phyloP scores from a whole-genome alignment of 2,888 invertebrate genomes.

The Plagodis pulveraria region DNA sequence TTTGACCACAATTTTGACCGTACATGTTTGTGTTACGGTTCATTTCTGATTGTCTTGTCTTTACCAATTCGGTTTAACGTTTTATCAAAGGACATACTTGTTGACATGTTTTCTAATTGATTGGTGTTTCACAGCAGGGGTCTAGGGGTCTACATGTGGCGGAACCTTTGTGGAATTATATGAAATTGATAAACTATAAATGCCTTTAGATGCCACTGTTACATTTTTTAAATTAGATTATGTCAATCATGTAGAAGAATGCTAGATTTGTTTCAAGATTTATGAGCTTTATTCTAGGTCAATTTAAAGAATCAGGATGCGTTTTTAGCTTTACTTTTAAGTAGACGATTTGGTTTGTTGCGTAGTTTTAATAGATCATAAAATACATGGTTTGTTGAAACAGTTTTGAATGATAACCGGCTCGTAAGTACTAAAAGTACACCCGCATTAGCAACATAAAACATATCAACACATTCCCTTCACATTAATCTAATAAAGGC shows the following conservation, averaged over 20 bases:
- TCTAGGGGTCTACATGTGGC: conserved; percentile 72
- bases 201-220: conserved; percentile 80
- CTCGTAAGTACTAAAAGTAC: not conserved
- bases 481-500: conserved; percentile 43
- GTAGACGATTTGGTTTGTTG: too few relatives aligned
- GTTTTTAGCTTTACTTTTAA: too few relatives aligned
- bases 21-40: conserved; percentile 70
- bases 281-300: conserved; percentile 16
- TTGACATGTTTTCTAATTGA: conserved; percentile 85
- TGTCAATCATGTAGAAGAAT: conserved; percentile 55
- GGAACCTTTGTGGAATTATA: conserved; percentile 81
- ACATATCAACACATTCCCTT: conserved; percentile 22
- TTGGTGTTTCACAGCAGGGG: conserved; percentile 82
- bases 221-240: conserved; percentile 58
- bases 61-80: conserved; percentile 59
- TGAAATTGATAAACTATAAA: conserved; percentile 82
- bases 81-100: conserved; percentile 82
- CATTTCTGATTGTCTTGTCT: conserved; percentile 57
- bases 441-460: conserved; percentile 17
- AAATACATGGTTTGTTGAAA: too few relatives aligned
- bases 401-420: too few relatives aligned
- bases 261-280: conserved; percentile 38
- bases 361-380: too few relatives aligned
- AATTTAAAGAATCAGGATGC: too few relatives aligned
- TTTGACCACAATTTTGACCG: conserved; percentile 56